These are phyloP conservation scores for Mesocricetus auratus DNA, from an alignment of 2,113 vertebrate genomes.

Conservation along the genomic window DNA sequence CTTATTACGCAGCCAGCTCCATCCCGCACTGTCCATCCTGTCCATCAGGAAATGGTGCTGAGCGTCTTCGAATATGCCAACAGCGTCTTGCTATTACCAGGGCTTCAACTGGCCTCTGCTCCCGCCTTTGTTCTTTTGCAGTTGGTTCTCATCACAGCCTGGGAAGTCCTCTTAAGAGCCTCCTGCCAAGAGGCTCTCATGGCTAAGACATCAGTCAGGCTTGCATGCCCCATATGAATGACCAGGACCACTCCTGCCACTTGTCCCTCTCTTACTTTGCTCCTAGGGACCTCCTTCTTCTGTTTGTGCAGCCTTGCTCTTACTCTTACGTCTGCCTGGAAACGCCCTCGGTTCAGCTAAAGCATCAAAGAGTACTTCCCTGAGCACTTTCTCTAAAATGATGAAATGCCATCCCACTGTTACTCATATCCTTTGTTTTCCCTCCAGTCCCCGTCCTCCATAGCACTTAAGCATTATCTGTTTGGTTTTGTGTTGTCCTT, in stretches of 20 bases:
- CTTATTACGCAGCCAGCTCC: not conserved
- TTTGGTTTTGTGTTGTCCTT: not conserved
- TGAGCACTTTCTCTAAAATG: not conserved
- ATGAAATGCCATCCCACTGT: not conserved
- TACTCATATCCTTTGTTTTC: not conserved
- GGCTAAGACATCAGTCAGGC: not conserved
- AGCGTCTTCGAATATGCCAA: not conserved
- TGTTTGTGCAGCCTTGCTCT: not conserved
- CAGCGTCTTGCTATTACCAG: not conserved
- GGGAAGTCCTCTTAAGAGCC: not conserved
- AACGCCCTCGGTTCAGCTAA: not conserved
- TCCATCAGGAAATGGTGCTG: not conserved
- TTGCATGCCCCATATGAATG: not conserved
- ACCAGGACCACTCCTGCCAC: not conserved
- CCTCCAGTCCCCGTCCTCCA: slow-evolving; percentile 15
- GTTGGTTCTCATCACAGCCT: not conserved
- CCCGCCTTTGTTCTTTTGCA: not conserved
- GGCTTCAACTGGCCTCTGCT: not conserved
- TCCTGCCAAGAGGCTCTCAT: not conserved
- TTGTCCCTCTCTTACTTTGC: not conserved
- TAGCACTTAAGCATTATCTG: not conserved
- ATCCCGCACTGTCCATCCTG: not conserved
- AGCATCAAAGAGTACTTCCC: slow-evolving; percentile 15
- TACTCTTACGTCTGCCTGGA: not conserved
- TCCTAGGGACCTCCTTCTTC: not conserved